A percentile compares a stretch with the other conserved stretches of the same genome.
phyloP scores from a whole-genome alignment of 2,888 invertebrate species.

The Drosophila lutescens region DNA sequence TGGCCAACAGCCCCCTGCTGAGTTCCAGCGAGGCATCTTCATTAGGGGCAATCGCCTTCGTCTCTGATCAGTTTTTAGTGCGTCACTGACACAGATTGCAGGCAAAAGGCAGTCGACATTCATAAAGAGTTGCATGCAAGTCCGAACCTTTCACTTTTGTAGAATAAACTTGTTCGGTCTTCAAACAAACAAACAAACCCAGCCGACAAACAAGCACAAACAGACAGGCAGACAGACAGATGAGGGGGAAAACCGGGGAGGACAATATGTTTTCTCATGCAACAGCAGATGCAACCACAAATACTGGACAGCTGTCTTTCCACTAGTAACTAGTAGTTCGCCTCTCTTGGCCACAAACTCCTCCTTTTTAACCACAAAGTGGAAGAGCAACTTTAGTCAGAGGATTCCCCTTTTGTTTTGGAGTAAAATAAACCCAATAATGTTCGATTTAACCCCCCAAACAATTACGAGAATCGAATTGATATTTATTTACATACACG shows the following conservation, averaged over 20 bases:
- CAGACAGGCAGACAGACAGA: constrained; percentile 27
- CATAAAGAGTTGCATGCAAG: constrained; percentile 32
- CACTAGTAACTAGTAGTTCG: constrained; percentile 18
- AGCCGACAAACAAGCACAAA: constrained; percentile 36
- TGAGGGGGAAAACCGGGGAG: constrained; percentile 9
- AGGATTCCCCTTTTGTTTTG: constrained; percentile 6
- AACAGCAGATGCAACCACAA: constrained; percentile 63
- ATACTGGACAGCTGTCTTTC: constrained; percentile 42
- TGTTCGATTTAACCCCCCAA: too few relatives aligned
- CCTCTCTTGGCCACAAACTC: background rate
- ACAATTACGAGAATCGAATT: constrained; percentile 5
- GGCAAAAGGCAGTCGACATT: constrained; percentile 31
- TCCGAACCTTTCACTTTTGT: constrained; percentile 74
- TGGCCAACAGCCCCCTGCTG: constrained; percentile 6
- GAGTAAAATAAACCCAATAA: background rate
- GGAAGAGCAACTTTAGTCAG: constrained; percentile 1
- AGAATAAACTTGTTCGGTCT: constrained; percentile 73
- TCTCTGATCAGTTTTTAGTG: constrained; percentile 58
- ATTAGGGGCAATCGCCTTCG: constrained; percentile 33
- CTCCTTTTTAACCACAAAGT: constrained; percentile 2
- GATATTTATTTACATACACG: constrained; percentile 22
- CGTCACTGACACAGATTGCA: constrained; percentile 74
- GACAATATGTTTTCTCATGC: constrained; percentile 74
- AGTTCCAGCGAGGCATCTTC: constrained; percentile 24
- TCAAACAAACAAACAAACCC: constrained; percentile 40